Conservation (phyloP, 2,888 invertebrate genomes). For the Drosophila demipolita region DNA sequence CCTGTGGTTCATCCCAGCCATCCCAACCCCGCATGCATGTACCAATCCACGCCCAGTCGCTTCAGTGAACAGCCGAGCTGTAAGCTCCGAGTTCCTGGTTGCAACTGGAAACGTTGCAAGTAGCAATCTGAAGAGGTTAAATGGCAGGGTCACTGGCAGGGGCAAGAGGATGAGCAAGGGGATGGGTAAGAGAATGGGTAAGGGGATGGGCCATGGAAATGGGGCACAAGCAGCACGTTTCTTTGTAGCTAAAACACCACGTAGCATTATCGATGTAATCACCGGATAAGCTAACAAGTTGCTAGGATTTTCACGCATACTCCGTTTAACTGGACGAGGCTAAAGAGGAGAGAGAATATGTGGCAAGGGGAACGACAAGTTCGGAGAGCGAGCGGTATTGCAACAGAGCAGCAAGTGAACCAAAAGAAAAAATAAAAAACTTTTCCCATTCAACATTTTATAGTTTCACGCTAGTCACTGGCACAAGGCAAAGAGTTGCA, state of each 20-base stretch:
- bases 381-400: conserved; percentile 5
- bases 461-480: conserved; percentile 49
- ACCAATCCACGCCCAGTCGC: conserved; percentile 26
- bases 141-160: neutral
- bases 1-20: conserved; percentile 14
- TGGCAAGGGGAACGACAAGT: conserved; percentile 4
- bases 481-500: neutral
- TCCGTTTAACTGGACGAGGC: conserved; percentile 34
- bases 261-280: conserved; percentile 85
- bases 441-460: conserved; percentile 47
- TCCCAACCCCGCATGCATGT: neutral
- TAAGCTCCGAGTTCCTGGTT: neutral
- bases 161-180: neutral
- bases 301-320: conserved; percentile 83
- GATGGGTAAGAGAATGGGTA: neutral
- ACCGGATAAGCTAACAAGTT: conserved; percentile 85
- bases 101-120: conserved; percentile 22
- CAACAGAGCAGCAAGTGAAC: conserved; percentile 53
- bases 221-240: conserved; percentile 74
- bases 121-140: neutral
- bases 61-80: conserved; percentile 17
- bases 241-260: conserved; percentile 79
- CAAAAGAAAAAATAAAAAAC: conserved; percentile 41
- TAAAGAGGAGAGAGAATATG: neutral
- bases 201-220: neutral